Evolutionary conservation across 2,113 vertebrate genomes (phyloP).

Genomic region (Benitochromis conjunctus): DNA sequence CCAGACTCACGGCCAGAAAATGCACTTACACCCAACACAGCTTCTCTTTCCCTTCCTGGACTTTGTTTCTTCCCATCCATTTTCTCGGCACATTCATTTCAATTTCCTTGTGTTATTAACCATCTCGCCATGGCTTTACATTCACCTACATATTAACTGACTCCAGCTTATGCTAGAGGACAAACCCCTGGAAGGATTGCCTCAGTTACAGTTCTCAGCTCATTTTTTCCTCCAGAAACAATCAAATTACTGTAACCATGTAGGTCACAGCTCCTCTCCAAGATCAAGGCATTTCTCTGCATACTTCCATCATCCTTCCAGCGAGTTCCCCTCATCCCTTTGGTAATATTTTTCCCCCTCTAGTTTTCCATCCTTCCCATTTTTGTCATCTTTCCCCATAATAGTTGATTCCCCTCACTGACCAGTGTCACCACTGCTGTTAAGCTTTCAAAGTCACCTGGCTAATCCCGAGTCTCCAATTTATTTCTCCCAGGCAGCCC

Average conservation of each 20-base stretch:
- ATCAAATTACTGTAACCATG: neutral
- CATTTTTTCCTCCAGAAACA: neutral
- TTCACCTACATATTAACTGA: neutral
- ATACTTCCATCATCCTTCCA: neutral
- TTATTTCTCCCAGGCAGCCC: neutral
- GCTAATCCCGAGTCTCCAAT: slow-evolving; percentile 7
- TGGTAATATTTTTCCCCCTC: neutral
- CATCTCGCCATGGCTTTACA: neutral
- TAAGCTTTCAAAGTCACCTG: neutral
- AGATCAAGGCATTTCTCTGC: neutral
- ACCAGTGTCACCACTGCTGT: neutral
- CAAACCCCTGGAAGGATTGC: neutral
- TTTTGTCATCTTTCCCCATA: neutral
- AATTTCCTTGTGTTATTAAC: neutral
- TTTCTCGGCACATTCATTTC: neutral
- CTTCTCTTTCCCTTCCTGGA: neutral
- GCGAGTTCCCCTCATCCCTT: neutral
- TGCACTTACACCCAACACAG: neutral
- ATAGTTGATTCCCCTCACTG: neutral
- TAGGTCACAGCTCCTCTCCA: neutral
- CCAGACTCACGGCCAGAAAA: slow-evolving; percentile 39
- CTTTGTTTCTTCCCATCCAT: neutral
- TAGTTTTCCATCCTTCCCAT: neutral
- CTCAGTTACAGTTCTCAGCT: neutral
- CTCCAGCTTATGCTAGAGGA: neutral